Percentiles rank a stretch among this genome's conserved stretches.
Evolutionary conservation across 2,797 vertebrate genomes (phyloP).

Genomic region (Intellagama lesueurii): DNA sequence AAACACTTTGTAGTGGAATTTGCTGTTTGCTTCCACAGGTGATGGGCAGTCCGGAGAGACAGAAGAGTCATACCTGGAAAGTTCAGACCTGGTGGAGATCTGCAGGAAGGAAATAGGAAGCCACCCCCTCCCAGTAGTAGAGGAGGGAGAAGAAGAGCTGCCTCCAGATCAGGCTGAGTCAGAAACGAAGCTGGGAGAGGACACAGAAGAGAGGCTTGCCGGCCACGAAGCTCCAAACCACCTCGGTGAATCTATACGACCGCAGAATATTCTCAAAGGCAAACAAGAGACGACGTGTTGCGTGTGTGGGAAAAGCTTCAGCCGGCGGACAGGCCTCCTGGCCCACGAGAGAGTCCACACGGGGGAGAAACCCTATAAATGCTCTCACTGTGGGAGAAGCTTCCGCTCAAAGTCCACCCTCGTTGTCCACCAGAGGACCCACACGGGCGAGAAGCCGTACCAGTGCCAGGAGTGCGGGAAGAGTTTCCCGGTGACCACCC

Average conservation of each 20-base stretch:
- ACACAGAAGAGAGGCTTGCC: neutral
- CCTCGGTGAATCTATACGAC: conserved; percentile 10
- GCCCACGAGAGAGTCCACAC: conserved; percentile 43
- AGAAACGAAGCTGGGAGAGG: neutral
- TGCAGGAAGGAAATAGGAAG: neutral
- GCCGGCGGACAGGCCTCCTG: conserved; percentile 41
- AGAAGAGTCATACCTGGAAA: neutral
- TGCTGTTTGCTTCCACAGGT: neutral
- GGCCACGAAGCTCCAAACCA: neutral
- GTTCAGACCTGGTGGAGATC: neutral
- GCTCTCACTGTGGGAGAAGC: conserved; percentile 33
- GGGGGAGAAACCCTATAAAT: conserved; percentile 39
- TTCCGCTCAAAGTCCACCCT: conserved; percentile 13
- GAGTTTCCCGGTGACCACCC: conserved; percentile 30
- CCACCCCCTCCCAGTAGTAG: neutral
- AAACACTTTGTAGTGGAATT: neutral
- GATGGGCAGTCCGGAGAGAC: neutral
- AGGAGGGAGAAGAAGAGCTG: neutral
- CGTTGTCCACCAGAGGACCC: conserved; percentile 35
- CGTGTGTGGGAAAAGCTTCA: conserved; percentile 42
- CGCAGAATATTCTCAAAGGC: neutral
- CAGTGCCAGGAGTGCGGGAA: conserved; percentile 27
- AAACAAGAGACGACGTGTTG: conserved; percentile 35
- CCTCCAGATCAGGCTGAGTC: neutral
- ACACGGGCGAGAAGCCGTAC: conserved; percentile 30